Conservation (phyloP, 2,888 invertebrate genomes). For the Drosophila hamatofila region DNA sequence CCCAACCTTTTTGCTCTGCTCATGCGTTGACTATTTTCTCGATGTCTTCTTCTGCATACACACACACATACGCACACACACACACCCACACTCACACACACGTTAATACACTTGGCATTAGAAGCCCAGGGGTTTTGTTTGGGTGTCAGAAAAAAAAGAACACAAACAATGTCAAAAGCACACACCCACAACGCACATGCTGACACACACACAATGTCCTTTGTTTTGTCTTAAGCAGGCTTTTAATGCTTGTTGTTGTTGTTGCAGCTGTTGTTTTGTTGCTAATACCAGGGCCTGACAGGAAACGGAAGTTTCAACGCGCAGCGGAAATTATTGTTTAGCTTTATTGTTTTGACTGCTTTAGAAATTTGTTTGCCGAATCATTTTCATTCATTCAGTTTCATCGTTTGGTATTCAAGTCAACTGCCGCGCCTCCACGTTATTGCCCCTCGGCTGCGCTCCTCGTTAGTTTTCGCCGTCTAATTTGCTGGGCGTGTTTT, state of each 20-base stretch:
- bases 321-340: constrained; percentile 77
- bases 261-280: constrained; percentile 46
- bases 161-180: constrained; percentile 40
- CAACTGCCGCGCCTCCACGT: constrained; percentile 18
- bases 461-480: constrained; percentile 36
- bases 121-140: constrained; percentile 41
- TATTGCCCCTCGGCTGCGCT: constrained; percentile 15
- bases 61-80: background rate
- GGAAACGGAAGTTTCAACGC: constrained; percentile 77
- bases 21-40: too few relatives aligned
- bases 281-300: constrained; percentile 46
- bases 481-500: constrained; percentile 67
- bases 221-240: constrained; percentile 69
- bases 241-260: constrained; percentile 21
- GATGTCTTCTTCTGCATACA: constrained; percentile 1
- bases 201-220: constrained; percentile 13
- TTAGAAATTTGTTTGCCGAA: constrained; percentile 75
- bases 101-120: constrained; percentile 17
- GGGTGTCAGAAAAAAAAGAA: constrained; percentile 44
- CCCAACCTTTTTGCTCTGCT: constrained; percentile 6
- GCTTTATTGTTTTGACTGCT: constrained; percentile 76
- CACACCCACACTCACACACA: background rate
- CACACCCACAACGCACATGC: constrained; percentile 24
- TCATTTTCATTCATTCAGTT: constrained; percentile 67
- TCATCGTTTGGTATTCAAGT: constrained; percentile 39